These are phyloP conservation scores for Vombatus ursinus DNA, from an alignment of 2,113 vertebrate genomes.

Conservation along the genomic window DNA sequence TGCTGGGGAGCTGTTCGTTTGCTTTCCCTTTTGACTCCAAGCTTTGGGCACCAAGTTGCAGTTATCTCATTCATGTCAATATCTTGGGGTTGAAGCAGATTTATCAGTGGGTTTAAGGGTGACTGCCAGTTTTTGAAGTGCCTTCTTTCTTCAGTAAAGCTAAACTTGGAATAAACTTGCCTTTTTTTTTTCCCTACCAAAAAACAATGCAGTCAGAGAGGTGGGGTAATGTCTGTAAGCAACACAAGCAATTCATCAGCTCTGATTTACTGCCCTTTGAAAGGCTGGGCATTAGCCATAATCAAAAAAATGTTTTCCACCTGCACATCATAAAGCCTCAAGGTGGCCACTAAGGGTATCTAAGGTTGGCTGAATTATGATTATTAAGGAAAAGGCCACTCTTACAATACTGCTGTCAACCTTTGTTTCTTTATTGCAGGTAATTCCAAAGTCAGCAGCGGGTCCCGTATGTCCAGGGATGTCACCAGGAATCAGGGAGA, in stretches of 20 bases:
- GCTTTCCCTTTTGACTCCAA: constrained; percentile 41
- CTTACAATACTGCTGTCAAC: neutral
- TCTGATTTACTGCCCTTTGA: neutral
- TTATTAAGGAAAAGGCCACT: neutral
- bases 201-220: neutral
- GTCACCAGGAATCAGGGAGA: neutral
- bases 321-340: constrained; percentile 17
- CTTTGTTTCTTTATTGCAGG: neutral
- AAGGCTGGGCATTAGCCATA: neutral
- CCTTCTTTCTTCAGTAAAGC: neutral
- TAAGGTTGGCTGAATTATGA: neutral
- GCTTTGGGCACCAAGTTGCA: neutral
- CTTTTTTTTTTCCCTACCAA: neutral
- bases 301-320: neutral
- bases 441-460: neutral
- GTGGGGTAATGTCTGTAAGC: neutral
- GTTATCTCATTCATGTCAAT: neutral
- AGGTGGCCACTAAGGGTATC: neutral
- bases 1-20: constrained; percentile 10
- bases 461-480: neutral
- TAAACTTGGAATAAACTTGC: neutral
- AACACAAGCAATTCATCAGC: neutral
- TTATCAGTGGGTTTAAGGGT: neutral
- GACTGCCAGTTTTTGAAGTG: neutral
- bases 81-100: neutral